Conservation (phyloP, 2,113 vertebrate species). For the Megaptera novaeangliae region DNA sequence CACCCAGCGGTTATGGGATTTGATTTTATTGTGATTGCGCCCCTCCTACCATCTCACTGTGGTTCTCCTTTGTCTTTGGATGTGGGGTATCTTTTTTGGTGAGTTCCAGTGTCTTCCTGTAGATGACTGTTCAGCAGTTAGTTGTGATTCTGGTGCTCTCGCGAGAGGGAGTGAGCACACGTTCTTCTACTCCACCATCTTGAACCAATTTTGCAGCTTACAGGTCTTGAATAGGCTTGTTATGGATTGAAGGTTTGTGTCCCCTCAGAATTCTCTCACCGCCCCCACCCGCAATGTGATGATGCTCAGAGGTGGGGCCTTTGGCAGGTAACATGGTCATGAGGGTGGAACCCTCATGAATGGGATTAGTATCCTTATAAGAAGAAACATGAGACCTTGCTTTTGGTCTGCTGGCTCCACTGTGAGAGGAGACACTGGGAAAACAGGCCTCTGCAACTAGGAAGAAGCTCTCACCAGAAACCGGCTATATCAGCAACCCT, state of each 20-base stretch:
- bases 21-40: too few species aligned
- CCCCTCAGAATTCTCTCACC: too few species aligned
- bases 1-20: too few species aligned
- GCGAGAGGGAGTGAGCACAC: too few species aligned
- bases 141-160: too few species aligned
- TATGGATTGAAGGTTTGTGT: neutral
- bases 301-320: neutral
- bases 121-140: too few species aligned
- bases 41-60: too few species aligned
- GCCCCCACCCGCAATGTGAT: neutral
- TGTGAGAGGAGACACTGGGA: neutral
- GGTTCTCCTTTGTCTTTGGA: too few species aligned
- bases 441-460: neutral
- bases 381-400: neutral
- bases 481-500: too few species aligned
- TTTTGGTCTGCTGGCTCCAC: neutral
- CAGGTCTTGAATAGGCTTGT: neutral
- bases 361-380: neutral
- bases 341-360: neutral
- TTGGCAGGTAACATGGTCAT: neutral
- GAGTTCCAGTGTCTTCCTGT: too few species aligned
- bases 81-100: too few species aligned
- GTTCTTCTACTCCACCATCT: too few species aligned
- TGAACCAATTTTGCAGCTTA: neutral
- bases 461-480: neutral